These are phyloP conservation scores for Chelon auratus DNA, from an alignment of 2,797 vertebrate species.

Conservation along the genomic window DNA sequence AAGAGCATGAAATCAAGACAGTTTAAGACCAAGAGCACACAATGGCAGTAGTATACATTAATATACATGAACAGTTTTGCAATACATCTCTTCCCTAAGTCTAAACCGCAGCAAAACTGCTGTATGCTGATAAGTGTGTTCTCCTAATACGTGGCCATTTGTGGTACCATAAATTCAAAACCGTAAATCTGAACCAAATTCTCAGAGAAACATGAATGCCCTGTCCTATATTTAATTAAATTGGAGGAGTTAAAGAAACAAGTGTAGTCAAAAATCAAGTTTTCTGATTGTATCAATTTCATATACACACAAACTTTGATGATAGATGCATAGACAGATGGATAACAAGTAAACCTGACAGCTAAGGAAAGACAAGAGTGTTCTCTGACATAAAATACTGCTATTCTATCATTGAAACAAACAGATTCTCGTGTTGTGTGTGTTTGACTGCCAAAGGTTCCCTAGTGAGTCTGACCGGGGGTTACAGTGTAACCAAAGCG, in stretches of 20 bases:
- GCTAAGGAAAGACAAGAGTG: constrained; percentile 29
- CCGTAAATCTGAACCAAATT: not conserved
- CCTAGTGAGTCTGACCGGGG: constrained; percentile 76
- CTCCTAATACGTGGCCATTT: not conserved
- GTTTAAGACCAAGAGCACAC: not conserved
- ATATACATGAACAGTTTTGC: not conserved
- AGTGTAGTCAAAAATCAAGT: not conserved
- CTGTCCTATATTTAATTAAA: not conserved
- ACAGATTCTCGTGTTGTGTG: constrained; percentile 70
- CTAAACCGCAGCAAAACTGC: not conserved
- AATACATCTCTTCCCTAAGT: not conserved
- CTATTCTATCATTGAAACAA: constrained; percentile 64
- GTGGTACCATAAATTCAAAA: not conserved
- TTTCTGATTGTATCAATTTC: not conserved
- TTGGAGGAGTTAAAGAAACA: not conserved
- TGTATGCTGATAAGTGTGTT: not conserved
- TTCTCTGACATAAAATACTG: constrained; percentile 50
- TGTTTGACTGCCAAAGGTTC: constrained; percentile 69
- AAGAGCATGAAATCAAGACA: constrained; percentile 1
- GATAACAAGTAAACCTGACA: constrained; percentile 14
- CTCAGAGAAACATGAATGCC: not conserved
- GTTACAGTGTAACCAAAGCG: constrained; percentile 79
- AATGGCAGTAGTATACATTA: not conserved
- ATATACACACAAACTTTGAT: not conserved
- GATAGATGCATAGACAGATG: not conserved